Evolutionary conservation across 2,888 invertebrate species (phyloP), one percentile per base, ranked within the genome.

Genomic region (Troilus luridus): DNA sequence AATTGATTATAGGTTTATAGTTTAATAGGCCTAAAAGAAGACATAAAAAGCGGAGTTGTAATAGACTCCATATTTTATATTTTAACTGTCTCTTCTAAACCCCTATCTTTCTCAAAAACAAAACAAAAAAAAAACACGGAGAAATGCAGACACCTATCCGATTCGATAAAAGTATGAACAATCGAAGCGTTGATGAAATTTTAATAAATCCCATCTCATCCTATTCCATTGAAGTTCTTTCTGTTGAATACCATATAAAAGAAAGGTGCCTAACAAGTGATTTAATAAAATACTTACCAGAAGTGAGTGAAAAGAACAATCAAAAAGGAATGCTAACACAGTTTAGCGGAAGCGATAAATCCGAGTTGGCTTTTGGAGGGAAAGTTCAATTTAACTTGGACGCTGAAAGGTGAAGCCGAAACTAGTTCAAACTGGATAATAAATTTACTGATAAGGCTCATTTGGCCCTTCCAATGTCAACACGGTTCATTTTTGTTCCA

Each of bases 351-450:
- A 27, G 72, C 72, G 27, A 72, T 72, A 72, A 72, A 72, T 72
- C 72, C 27, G 27, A 72, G 72, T 72, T 72, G 27, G 14, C 72
- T 81, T 81, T 81, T 5, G 21, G 81, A 81, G 21, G 54, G 54
- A 56, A 56, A 81, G 81, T 81, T 81, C 81, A 81, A 81, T 81
- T 81, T 81, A 81, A 81, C 81, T 81, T 81, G 54, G 81, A 21
- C 81, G 81, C 19, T 81, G 81, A 81, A 81, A 81, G 81, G 54
- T 56, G 81, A 56, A 81, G 81, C 56, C 56, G n/a, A 81, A 81
- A 81, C 81, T 19, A 81, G 81, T 24, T 56, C n/a, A 24, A 81
- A 81, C 81, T 56, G 41, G 81, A 41, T 81, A 81, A 81, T 81
- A 81, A 81, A 81, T 81, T 81, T 21, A 21, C 81, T 56, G 81